Conservation (phyloP, 2,113 vertebrate genomes). For the Anthoscopus minutus region DNA sequence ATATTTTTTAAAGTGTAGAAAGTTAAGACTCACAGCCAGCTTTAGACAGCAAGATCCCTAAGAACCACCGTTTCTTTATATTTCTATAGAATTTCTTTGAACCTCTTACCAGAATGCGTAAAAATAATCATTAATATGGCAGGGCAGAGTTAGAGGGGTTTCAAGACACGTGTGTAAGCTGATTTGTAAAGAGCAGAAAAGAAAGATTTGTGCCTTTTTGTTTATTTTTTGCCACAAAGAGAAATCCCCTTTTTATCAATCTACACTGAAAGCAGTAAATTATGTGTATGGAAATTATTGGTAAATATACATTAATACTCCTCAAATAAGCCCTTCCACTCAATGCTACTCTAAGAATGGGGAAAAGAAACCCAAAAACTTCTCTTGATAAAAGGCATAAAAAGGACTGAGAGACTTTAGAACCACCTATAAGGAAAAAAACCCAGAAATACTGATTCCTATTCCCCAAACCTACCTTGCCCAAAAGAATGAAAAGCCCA, state of each 20-base stretch:
- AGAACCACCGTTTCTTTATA: neutral
- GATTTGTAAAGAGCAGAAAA: neutral
- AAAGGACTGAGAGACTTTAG: neutral
- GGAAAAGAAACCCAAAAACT: rapidly evolving
- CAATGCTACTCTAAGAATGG: neutral
- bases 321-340: neutral
- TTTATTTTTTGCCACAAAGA: neutral
- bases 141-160: neutral
- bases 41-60: neutral
- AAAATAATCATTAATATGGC: neutral
- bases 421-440: neutral
- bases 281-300: neutral
- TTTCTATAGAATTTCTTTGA: neutral
- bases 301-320: neutral
- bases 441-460: neutral
- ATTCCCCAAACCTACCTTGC: neutral
- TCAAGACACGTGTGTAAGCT: neutral
- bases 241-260: neutral
- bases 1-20: neutral
- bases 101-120: neutral
- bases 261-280: neutral
- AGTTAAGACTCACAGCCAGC: neutral
- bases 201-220: neutral
- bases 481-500: neutral
- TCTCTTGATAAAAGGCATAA: neutral